These are phyloP conservation scores for Poecilia velifera DNA, from an alignment of 2,797 vertebrate species.

Conservation along the genomic window DNA sequence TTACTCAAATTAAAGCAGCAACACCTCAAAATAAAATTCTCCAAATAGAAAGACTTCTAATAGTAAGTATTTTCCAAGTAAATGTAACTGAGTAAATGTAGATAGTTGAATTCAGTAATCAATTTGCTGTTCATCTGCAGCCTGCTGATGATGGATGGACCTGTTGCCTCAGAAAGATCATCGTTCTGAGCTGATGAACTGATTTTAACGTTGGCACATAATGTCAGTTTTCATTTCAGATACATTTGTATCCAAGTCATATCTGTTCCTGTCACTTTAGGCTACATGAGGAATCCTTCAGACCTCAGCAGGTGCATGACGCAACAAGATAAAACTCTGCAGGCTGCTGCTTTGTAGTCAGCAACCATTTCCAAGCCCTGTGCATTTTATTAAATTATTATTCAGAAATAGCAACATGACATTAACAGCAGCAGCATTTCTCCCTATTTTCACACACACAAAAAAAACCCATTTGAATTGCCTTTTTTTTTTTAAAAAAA, in stretches of 20 bases:
- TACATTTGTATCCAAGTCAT: constrained; percentile 9
- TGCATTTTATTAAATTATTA: background rate
- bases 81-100: no score
- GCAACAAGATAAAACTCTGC: constrained; percentile 25
- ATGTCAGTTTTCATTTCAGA: constrained; percentile 5
- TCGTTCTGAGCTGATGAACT: background rate
- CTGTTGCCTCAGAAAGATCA: background rate
- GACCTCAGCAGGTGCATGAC: constrained; percentile 29
- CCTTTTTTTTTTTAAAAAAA: background rate
- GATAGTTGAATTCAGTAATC: no score
- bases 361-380: constrained; percentile 22
- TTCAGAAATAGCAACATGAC: background rate
- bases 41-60: no score
- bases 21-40: no score
- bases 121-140: background rate
- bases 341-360: constrained; percentile 12
- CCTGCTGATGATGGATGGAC: constrained; percentile 2
- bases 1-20: no score
- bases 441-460: background rate
- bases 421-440: background rate
- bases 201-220: constrained; percentile 3
- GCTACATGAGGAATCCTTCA: constrained; percentile 31
- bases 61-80: no score
- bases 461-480: background rate
- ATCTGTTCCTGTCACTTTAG: background rate